These are phyloP conservation scores for Lasioglossum morio DNA, from an alignment of 2,888 invertebrate species.

Conservation along the genomic window DNA sequence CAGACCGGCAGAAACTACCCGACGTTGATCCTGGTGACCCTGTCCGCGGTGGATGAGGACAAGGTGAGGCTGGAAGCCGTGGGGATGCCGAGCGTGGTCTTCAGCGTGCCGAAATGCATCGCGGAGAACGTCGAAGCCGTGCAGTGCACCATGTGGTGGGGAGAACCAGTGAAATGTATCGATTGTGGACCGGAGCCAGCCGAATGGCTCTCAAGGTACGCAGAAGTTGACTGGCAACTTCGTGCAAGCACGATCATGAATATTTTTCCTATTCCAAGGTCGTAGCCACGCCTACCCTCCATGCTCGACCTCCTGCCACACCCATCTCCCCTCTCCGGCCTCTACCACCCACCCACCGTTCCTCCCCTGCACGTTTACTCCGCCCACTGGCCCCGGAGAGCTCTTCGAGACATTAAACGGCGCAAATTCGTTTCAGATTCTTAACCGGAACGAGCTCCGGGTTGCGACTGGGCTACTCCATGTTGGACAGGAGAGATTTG, in stretches of 20 bases:
- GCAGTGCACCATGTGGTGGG: constrained; percentile 80
- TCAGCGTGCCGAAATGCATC: constrained; percentile 81
- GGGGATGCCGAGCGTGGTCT: constrained; percentile 84
- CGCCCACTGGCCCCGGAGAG: background rate
- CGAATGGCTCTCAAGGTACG: constrained; percentile 86
- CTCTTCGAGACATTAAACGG: too few species aligned
- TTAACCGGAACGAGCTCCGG: constrained; percentile 74
- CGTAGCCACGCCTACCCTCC: too few species aligned
- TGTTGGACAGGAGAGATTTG: constrained; percentile 57
- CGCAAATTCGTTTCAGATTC: constrained; percentile 65
- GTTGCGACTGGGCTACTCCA: constrained; percentile 74
- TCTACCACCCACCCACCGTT: background rate
- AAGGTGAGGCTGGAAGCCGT: constrained; percentile 84
- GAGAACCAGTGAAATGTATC: constrained; percentile 84
- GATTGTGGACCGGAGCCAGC: constrained; percentile 89
- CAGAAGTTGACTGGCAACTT: too few species aligned
- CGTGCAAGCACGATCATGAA: background rate
- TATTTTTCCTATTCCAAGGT: background rate
- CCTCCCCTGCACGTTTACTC: background rate
- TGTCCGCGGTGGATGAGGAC: constrained; percentile 82
- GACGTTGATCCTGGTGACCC: constrained; percentile 84
- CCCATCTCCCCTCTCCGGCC: background rate
- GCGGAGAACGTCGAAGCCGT: constrained; percentile 55
- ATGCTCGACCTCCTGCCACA: background rate
- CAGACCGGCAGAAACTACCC: constrained; percentile 85